A percentile compares a stretch with the other conserved stretches of the same genome.
These are phyloP conservation scores for Barypeithes pellucidus DNA, from an alignment of 2,888 invertebrate species.

Conservation along the genomic window DNA sequence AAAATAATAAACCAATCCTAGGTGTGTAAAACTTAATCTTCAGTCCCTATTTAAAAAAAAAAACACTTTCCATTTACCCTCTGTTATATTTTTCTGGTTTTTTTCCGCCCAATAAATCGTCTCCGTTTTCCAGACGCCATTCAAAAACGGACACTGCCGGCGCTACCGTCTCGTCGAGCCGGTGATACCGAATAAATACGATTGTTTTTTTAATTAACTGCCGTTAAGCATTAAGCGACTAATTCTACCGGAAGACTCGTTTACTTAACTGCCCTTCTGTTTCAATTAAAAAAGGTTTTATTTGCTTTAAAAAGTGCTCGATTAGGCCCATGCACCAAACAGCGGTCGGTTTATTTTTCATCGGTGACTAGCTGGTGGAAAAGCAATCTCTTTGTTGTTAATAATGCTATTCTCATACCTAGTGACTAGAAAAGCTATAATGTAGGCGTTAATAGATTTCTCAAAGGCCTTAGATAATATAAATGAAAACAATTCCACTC, in stretches of 20 bases:
- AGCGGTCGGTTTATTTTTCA: background rate
- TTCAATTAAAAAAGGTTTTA: constrained; percentile 18
- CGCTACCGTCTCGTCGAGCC: constrained; percentile 41
- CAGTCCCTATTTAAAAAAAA: background rate
- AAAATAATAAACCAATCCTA: no score
- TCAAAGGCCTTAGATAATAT: no score
- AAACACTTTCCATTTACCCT: background rate
- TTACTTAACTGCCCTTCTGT: constrained; percentile 35
- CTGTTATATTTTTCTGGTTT: background rate
- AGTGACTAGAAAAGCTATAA: no score
- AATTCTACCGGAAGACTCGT: constrained; percentile 30
- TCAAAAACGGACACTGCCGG: constrained; percentile 46
- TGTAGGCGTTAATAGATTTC: no score
- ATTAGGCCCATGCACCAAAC: background rate
- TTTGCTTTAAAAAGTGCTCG: background rate
- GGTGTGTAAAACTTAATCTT: no score
- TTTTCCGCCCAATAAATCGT: constrained; percentile 31
- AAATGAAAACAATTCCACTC: no score
- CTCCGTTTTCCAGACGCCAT: constrained; percentile 46
- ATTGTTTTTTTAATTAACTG: constrained; percentile 64
- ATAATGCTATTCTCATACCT: no score
- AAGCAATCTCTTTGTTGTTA: no score
- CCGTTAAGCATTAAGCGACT: constrained; percentile 49
- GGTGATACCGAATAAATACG: constrained; percentile 60
- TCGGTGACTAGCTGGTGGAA: no score